Conservation (phyloP, 1,140 invertebrate genomes). For the Rhopalosiphum maidis region DNA sequence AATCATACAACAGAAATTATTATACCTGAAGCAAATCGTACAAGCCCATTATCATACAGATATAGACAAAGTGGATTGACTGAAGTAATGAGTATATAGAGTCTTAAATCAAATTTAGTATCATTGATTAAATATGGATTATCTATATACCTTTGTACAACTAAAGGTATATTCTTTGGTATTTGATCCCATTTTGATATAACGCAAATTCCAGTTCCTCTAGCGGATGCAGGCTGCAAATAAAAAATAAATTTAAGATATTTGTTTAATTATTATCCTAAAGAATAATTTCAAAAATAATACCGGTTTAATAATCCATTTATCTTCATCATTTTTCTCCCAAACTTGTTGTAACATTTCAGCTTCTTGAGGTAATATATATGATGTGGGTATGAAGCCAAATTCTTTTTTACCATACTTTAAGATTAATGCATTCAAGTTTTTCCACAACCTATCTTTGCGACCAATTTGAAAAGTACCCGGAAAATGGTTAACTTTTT, state of each 20-base stretch:
- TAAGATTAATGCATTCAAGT: slow-evolving; percentile 77
- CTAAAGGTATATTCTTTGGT: slow-evolving; percentile 84
- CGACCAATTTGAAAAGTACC: slow-evolving; percentile 96
- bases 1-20: slow-evolving; percentile 60
- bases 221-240: slow-evolving; percentile 83
- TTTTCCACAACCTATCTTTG: slow-evolving; percentile 93
- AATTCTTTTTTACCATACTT: slow-evolving; percentile 77
- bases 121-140: slow-evolving; percentile 90
- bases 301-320: slow-evolving; percentile 85
- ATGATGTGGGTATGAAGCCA: slow-evolving; percentile 93
- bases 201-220: slow-evolving; percentile 93
- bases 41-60: slow-evolving; percentile 93
- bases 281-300: slow-evolving; percentile 59
- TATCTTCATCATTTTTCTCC: slow-evolving; percentile 75
- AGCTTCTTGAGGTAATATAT: slow-evolving; percentile 87
- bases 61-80: slow-evolving; percentile 93
- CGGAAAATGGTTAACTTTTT: slow-evolving; percentile 97
- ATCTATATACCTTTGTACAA: slow-evolving; percentile 89
- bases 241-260: slow-evolving; percentile 21
- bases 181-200: slow-evolving; percentile 92
- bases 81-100: slow-evolving; percentile 95
- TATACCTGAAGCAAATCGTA: slow-evolving; percentile 84
- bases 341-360: slow-evolving; percentile 82
- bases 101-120: slow-evolving; percentile 89
- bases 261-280: neutral